Evolutionary conservation across 2,888 invertebrate species (phyloP), one percentile per base, ranked within the genome.

Genomic region (Athalia cordata): DNA sequence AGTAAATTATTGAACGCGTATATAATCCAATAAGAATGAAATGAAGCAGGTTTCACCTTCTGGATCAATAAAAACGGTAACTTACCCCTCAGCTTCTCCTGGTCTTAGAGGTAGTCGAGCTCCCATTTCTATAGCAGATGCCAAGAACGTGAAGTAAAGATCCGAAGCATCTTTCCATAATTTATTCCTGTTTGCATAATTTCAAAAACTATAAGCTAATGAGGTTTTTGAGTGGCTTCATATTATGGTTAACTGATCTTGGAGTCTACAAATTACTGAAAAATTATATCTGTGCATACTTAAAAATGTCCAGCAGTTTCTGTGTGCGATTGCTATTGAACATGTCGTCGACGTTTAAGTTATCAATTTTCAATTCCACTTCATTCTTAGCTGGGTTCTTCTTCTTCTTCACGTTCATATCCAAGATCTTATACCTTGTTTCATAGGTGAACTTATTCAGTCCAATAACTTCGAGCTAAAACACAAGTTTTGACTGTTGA

Each of bases 341-440:
- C 86, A 97, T 92, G 87, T 98, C 97, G 82, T 97, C 96, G 77
- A 97, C 96, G 87, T 97, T 97, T 45, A 97, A 91, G 90, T 97
- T 97, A 88, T 97, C 95, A 68, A 98, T 96, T 91, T 97, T 97
- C 86, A 98, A 91, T 87, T 96, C 95, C 5, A 97, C 94, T 85
- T 97, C 94, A 87, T 95, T 94, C 64, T 93, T 93, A 0, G 96
- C 94, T 81, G 94, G 93, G 82, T 93, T 93, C 79, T 92, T 90
- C 85, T 95, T 96, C 13, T 93, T 92, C 3, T 92, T 91, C 11
- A 97, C 92, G 76, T 92, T 92, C 78, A 96, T 91, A 0, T 93
- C 92, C 7, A 96, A 87, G 0, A 93, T 90, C 61, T 93, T 91
- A 29, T 93, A 92, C 0, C 94, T 92, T 0, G 96, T 96, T 85